Conservation (phyloP, 2,113 vertebrate genomes). For the Donacobius atricapilla region DNA sequence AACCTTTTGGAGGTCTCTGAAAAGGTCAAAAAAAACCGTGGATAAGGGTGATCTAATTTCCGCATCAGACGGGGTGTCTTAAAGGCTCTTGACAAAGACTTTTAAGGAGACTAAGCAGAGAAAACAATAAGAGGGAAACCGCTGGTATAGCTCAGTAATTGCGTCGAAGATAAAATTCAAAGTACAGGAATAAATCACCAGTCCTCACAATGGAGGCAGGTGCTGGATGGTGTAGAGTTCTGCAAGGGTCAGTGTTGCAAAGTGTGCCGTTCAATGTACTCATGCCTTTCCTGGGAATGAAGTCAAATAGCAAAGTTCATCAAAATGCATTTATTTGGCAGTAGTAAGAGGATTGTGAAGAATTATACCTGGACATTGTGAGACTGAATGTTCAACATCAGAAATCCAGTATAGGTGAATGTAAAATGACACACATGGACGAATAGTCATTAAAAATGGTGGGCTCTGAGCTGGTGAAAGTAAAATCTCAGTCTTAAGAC, state of each 20-base stretch:
- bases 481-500: background rate
- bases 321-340: background rate
- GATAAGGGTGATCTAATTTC: constrained; percentile 24
- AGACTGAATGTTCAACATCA: background rate
- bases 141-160: background rate
- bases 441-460: background rate
- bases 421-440: background rate
- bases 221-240: background rate
- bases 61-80: background rate
- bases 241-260: background rate
- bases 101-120: background rate
- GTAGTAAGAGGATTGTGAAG: background rate
- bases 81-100: background rate
- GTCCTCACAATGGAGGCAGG: background rate
- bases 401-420: background rate
- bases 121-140: background rate
- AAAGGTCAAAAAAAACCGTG: background rate
- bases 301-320: background rate
- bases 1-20: background rate
- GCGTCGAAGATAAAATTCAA: constrained; percentile 18
- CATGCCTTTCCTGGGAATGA: background rate
- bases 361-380: background rate
- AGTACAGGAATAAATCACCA: background rate
- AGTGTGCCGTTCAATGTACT: background rate
- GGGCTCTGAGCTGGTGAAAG: background rate